These are phyloP conservation scores for Probaryconus sp. DNA, from an alignment of 1,140 invertebrate genomes.

Conservation along the genomic window DNA sequence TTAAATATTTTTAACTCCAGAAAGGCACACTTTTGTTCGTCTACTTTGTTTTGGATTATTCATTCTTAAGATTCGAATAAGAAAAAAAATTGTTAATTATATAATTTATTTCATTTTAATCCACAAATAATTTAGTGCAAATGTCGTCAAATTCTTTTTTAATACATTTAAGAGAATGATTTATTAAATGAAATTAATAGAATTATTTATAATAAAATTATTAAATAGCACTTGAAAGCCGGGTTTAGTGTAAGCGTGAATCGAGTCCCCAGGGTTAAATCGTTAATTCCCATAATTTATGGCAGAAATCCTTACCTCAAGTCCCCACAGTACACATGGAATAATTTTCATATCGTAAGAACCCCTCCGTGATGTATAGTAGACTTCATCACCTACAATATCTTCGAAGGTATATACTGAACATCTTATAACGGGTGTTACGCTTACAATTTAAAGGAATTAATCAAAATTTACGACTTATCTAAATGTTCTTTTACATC, in stretches of 20 bases:
- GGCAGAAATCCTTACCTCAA: slow-evolving; percentile 64
- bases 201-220: slow-evolving; percentile 22
- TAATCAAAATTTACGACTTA: slow-evolving; percentile 16
- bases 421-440: slow-evolving; percentile 60
- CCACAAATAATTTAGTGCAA: not conserved
- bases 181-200: not conserved
- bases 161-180: too few species aligned
- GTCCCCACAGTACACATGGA: slow-evolving; percentile 57
- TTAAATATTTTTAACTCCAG: too few species aligned
- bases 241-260: slow-evolving; percentile 27
- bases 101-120: too few species aligned
- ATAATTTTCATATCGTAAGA: slow-evolving; percentile 75
- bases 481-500: not conserved
- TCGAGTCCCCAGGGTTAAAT: slow-evolving; percentile 59
- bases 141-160: too few species aligned
- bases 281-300: slow-evolving; percentile 73
- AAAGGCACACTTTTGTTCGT: too few species aligned
- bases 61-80: too few species aligned
- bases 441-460: slow-evolving; percentile 19
- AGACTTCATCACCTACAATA: slow-evolving; percentile 67
- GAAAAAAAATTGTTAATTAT: too few species aligned
- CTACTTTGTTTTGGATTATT: too few species aligned
- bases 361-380: slow-evolving; percentile 68
- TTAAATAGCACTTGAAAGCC: slow-evolving; percentile 13
- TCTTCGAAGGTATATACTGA: slow-evolving; percentile 50